Conservation (phyloP, 2,888 invertebrate species). For the Trichogramma evanescens region DNA sequence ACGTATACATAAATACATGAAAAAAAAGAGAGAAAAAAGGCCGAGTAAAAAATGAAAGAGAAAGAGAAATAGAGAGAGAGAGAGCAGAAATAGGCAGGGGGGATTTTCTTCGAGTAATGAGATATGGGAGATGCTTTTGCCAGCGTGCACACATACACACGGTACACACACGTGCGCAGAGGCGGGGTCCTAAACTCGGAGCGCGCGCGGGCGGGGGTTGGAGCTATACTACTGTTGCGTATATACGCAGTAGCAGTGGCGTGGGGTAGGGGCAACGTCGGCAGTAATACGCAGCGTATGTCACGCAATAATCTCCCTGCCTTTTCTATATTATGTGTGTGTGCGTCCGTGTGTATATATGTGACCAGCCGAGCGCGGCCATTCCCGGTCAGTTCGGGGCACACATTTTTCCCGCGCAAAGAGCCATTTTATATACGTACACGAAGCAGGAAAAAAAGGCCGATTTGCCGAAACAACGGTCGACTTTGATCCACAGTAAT, state of each 20-base stretch:
- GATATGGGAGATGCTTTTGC: constrained; percentile 30
- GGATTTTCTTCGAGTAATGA: constrained; percentile 39
- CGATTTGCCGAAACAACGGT: no score
- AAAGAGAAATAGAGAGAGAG: constrained; percentile 12
- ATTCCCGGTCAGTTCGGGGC: background rate
- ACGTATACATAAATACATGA: constrained; percentile 24
- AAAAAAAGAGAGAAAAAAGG: constrained; percentile 4
- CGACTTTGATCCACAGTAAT: no score
- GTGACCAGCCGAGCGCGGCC: no score
- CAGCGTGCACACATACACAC: no score
- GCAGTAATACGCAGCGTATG: constrained; percentile 28
- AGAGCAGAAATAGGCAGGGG: constrained; percentile 21
- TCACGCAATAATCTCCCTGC: constrained; percentile 34
- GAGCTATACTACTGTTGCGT: constrained; percentile 1
- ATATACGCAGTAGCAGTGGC: background rate
- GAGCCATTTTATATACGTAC: background rate
- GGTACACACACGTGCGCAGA: constrained; percentile 21
- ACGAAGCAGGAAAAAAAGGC: no score
- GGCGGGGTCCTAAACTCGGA: constrained; percentile 23
- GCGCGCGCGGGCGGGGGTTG: constrained; percentile 18
- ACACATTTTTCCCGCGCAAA: background rate
- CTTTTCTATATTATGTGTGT: no score
- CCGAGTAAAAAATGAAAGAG: background rate
- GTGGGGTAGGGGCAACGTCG: constrained; percentile 19
- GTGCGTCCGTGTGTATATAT: no score